phyloP scores from a whole-genome alignment of 1,140 invertebrate genomes.

The Ericerus pela region DNA sequence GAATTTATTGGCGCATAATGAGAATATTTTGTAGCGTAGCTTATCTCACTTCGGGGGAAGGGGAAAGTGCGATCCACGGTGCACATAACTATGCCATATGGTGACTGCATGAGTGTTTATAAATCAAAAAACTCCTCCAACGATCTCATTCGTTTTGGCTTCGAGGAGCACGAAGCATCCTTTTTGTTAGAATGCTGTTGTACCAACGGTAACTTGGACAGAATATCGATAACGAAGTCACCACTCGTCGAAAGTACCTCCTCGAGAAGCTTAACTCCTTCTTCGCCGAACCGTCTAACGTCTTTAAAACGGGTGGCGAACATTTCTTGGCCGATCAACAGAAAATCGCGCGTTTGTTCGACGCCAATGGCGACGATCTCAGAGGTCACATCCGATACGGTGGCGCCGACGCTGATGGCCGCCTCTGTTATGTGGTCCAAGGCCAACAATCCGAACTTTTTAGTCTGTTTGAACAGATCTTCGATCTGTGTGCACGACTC shows the following conservation, averaged over 20 bases:
- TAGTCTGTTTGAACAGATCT: background rate
- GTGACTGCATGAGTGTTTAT: no score
- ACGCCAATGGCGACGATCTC: background rate
- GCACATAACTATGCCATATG: no score
- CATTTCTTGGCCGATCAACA: background rate
- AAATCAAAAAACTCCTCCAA: no score
- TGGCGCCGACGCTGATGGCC: background rate
- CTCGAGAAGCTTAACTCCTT: background rate
- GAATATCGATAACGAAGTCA: background rate
- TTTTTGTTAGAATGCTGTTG: no score
- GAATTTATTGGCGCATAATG: no score
- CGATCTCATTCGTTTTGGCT: no score
- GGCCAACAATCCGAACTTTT: background rate
- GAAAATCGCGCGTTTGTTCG: background rate
- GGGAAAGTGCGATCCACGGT: no score
- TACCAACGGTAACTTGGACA: background rate
- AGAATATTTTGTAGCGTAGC: no score
- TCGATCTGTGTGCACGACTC: no score
- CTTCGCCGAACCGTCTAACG: background rate
- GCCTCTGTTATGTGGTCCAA: background rate
- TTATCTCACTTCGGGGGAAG: no score
- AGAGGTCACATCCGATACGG: background rate
- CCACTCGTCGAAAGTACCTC: no score
- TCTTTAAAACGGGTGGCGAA: background rate
- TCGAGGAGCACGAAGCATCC: no score